Base-by-base conservation (phyloP, 2,113 vertebrate species). In the Megaleporinus macrocephalus region DNA sequence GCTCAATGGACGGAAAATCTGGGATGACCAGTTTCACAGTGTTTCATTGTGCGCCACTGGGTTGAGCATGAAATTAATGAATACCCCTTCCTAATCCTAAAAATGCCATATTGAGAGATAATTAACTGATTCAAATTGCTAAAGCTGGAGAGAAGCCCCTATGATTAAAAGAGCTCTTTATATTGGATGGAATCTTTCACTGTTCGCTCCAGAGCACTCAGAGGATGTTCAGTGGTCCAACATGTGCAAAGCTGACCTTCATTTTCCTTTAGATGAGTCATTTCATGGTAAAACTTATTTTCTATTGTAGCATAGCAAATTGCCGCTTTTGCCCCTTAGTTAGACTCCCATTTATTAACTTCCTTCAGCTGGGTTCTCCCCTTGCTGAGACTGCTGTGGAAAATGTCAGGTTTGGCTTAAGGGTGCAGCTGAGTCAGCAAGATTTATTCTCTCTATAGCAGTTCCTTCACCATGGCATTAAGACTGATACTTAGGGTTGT, bases 251-350 rank as follows among this genome's bases (percentile, higher is more conserved):
- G 30, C 59, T 77, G 24, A 57, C 27, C 30, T 63, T 33, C 20
- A 20, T 36, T 68, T 47, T 76, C 44, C 49, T 26, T 14, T 62
- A 12, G 27, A 30, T 72, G 68, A 68, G 33, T 73, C 61, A 66
- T 78, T 81, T 29, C 41, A 80, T 41, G 29, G 4, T 63, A 59
- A 77, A 73, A 77, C 51, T 41, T 1, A 73, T 78, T 66, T 85
- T 29, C 57, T 53, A 41, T 70, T 44, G 36, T 29, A 61, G 29
- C 71, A 65, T 16, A 26, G 27, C 63, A n/a, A 36, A n/a, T 61
- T 12, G 57, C n/a, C 57, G 1, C n/a, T 10, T 26, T 11, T 61
- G 5, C n/a, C 57, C 2, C 24, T 4, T 26, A 11, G 22, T 61
- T 15, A 11, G 26, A n/a, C 53, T 57, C 6, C 53, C 65, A 36